Evolutionary conservation across 2,797 vertebrate species (phyloP), one percentile per base, ranked within the genome.

Genomic region (Takifugu rubripes): DNA sequence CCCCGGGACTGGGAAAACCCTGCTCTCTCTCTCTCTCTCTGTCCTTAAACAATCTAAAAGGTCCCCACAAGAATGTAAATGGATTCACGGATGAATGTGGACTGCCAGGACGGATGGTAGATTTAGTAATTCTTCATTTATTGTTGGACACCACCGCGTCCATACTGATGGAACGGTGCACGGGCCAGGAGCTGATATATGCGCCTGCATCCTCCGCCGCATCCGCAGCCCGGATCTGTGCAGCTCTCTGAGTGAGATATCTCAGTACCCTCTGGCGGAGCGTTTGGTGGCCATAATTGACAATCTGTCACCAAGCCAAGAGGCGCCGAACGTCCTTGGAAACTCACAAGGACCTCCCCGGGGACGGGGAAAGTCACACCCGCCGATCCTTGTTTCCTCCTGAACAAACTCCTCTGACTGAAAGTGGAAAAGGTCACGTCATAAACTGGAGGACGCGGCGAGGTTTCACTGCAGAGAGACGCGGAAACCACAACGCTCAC

Each of bases 221-320:
- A 21, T 46, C 25, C 51, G 46, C 25, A 59, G 70, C 55, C 49
- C 48, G 25, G 80, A 77, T 81, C 71, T 43, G 64, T 66, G 57
- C 55, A 61, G 58, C 79, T 83, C 77, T 62, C 59, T 44, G 48
- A 25, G 10, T 0, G 25, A 67, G 71, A 60, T 66, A 65, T 77
- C 70, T 56, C 47, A n/a, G 25, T 26, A 29, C 66, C 66, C 64
- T 12, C 59, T 40, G 80, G 81, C 71, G 52, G 77, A 67, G 62
- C 53, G 52, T 33, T 77, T 56, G 70, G 63, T 69, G 59, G 64
- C 56, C 14, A 78, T 86, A 81, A 88, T 79, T 86, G 87, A 86
- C 70, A 68, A 79, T 67, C 76, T 87, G 83, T 87, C 85, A 84
- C 58, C 57, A 68, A 46, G 87, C 84, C 85, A 87, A 86, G 75